Percentiles rank a stretch among this genome's conserved stretches.
phyloP scores from a whole-genome alignment of 2,888 invertebrate species.

The Dioctria rufipes region DNA sequence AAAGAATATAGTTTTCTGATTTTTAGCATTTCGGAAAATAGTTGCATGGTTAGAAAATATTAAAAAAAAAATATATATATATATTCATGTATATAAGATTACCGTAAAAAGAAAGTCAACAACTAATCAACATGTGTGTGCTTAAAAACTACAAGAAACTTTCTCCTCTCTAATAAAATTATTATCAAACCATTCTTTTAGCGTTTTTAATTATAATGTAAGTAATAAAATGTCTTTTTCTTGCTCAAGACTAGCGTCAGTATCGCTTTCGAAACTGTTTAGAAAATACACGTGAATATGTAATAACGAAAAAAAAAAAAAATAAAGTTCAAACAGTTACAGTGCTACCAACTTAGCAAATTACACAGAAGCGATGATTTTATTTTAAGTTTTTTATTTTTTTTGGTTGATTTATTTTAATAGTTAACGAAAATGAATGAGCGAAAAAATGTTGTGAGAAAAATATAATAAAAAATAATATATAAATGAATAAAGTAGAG shows the following conservation, averaged over 20 bases:
- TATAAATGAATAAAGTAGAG: constrained; percentile 37
- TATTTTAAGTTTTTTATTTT: no score
- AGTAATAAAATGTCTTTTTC: constrained; percentile 1
- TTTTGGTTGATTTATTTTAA: constrained; percentile 41
- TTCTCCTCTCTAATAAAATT: constrained; percentile 28
- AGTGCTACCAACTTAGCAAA: constrained; percentile 53
- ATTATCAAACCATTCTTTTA: constrained; percentile 47
- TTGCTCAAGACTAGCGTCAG: constrained; percentile 35
- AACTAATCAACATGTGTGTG: constrained; percentile 41
- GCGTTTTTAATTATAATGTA: not conserved
- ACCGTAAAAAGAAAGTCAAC: constrained; percentile 40
- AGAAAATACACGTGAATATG: constrained; percentile 37
- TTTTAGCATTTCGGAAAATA: constrained; percentile 40
- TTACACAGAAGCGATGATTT: constrained; percentile 50
- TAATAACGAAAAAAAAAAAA: not conserved
- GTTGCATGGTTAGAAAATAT: constrained; percentile 45
- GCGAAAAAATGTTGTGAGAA: constrained; percentile 27
- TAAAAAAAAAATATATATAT: constrained; percentile 8
- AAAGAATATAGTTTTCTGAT: constrained; percentile 19
- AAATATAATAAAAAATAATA: constrained; percentile 26
- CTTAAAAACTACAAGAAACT: constrained; percentile 45
- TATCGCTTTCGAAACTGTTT: constrained; percentile 33
- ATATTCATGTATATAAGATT: not conserved
- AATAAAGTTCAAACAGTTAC: constrained; percentile 21
- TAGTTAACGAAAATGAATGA: constrained; percentile 42